Conservation (phyloP, 2,888 invertebrate genomes). For the Sclerodermus sp. region DNA sequence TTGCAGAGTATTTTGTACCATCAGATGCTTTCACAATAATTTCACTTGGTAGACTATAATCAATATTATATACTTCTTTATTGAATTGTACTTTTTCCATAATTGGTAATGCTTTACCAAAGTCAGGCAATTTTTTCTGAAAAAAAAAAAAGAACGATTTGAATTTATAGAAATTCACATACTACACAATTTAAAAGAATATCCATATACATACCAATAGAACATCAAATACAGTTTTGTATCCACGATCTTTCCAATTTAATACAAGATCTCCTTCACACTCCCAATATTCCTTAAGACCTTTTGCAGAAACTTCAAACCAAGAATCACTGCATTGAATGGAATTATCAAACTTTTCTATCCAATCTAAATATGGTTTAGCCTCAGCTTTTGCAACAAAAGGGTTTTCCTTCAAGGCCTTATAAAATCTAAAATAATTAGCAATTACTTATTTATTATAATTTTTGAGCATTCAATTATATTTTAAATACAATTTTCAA, state of each 20-base stretch:
- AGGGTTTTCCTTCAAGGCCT: slow-evolving; percentile 17
- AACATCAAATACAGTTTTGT: slow-evolving; percentile 67
- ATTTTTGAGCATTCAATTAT: no score
- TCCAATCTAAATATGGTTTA: slow-evolving; percentile 64
- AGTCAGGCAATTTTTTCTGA: slow-evolving; percentile 61
- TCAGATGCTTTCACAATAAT: slow-evolving; percentile 64
- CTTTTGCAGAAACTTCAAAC: slow-evolving; percentile 69
- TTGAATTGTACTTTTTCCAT: slow-evolving; percentile 59
- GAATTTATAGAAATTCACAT: slow-evolving; percentile 11
- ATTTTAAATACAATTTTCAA: not conserved
- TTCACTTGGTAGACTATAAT: slow-evolving; percentile 58
- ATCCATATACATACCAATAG: slow-evolving; percentile 65
- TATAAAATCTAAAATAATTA: slow-evolving; percentile 21
- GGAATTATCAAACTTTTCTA: slow-evolving; percentile 60
- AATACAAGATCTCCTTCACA: slow-evolving; percentile 72
- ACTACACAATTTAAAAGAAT: not conserved
- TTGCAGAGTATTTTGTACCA: slow-evolving; percentile 62
- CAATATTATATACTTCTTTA: slow-evolving; percentile 62
- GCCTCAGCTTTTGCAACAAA: slow-evolving; percentile 28
- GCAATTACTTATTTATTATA: not conserved
- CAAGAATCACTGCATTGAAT: slow-evolving; percentile 68
- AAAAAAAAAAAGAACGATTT: slow-evolving; percentile 22
- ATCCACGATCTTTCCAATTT: slow-evolving; percentile 77
- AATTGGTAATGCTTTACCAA: slow-evolving; percentile 56
- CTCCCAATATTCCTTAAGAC: slow-evolving; percentile 65